Conservation (phyloP, 2,797 vertebrate genomes). For the Helicolenus hilgendorfi region DNA sequence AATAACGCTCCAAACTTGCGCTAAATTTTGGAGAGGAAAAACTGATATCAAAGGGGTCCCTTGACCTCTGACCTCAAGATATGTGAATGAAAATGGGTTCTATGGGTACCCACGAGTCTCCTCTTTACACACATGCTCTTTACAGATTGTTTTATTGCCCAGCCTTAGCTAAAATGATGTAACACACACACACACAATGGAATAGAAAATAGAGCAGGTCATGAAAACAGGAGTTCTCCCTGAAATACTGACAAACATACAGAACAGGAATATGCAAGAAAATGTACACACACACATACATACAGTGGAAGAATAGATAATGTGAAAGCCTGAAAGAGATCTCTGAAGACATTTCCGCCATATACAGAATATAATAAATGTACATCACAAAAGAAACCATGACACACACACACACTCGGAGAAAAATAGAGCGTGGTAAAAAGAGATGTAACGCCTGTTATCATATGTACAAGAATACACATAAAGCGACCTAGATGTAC, state of each 20-base stretch:
- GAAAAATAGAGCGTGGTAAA: background rate
- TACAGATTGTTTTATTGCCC: no score
- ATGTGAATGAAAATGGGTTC: no score
- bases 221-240: background rate
- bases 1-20: no score
- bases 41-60: no score
- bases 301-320: background rate
- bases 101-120: no score
- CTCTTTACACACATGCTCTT: no score
- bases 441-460: background rate
- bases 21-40: no score
- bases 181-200: background rate
- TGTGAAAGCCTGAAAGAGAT: background rate
- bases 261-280: background rate
- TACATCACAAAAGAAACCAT: background rate
- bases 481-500: slow-evolving; percentile 3
- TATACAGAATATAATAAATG: background rate
- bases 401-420: background rate
- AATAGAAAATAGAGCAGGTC: background rate
- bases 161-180: background rate
- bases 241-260: slow-evolving; percentile 15
- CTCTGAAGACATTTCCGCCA: background rate
- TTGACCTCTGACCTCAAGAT: no score
- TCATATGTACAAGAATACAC: background rate
- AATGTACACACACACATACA: background rate